Percentiles rank a stretch among this genome's conserved stretches.
Conservation (phyloP, 2,888 invertebrate genomes). For the Myathropa florea region DNA sequence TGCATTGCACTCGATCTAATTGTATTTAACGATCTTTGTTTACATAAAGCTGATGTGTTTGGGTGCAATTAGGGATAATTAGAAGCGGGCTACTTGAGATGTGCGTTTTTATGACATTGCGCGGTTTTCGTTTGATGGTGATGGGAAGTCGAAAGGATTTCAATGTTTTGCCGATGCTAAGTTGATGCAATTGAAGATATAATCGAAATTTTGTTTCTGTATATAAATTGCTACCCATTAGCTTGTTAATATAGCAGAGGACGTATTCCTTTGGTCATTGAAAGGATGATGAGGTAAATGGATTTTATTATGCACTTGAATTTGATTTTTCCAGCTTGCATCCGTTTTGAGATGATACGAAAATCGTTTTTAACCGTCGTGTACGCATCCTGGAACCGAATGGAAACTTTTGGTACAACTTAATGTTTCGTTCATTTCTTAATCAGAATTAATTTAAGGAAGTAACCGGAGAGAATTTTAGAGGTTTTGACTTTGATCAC, state of each 20-base stretch:
- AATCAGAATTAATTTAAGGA: no score
- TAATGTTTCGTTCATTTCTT: no score
- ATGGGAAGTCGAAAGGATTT: conserved; percentile 4
- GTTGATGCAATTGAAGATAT: conserved; percentile 44
- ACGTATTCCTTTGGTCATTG: neutral
- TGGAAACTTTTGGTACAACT: no score
- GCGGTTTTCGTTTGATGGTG: conserved; percentile 52
- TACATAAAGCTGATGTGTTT: conserved; percentile 59
- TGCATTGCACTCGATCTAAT: conserved; percentile 62
- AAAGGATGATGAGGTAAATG: neutral
- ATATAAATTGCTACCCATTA: conserved; percentile 50
- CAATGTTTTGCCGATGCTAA: conserved; percentile 34
- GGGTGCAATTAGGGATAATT: conserved; percentile 67
- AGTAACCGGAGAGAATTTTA: no score
- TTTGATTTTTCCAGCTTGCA: neutral
- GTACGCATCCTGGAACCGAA: neutral
- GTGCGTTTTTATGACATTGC: conserved; percentile 48
- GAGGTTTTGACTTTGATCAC: no score
- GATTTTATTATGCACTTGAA: neutral
- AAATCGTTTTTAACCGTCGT: neutral
- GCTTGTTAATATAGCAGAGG: conserved; percentile 43
- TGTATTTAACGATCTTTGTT: conserved; percentile 64
- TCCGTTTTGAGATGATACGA: neutral
- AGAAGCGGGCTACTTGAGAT: conserved; percentile 42
- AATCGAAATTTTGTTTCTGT: conserved; percentile 16